These are phyloP conservation scores for Patiria pectinifera DNA, from an alignment of 53 echinoderm and acorn worm genomes.

Conservation along the genomic window DNA sequence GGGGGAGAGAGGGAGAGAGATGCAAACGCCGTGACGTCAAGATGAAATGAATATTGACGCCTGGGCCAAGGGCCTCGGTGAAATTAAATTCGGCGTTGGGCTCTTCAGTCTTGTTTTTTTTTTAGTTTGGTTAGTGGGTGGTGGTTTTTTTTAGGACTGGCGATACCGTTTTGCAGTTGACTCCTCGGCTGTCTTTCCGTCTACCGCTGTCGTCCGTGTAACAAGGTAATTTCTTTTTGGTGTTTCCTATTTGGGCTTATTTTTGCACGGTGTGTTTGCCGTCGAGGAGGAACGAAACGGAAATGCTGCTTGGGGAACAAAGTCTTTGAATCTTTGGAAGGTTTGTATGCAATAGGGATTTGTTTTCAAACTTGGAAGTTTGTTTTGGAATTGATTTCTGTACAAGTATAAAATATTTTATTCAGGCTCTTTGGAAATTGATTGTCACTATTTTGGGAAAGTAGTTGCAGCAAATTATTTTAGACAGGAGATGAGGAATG, in stretches of 20 bases:
- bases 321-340: not conserved
- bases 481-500: no score
- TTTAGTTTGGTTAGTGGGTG: not conserved
- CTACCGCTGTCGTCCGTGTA: slow-evolving; percentile 26
- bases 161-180: slow-evolving; percentile 42
- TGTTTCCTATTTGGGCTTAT: not conserved
- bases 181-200: slow-evolving; percentile 44
- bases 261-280: not conserved
- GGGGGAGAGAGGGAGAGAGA: not conserved
- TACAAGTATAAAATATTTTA: no score
- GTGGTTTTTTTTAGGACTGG: slow-evolving; percentile 6
- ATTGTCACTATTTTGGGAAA: no score
- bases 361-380: no score
- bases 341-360: not conserved
- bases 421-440: no score
- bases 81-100: slow-evolving; percentile 55
- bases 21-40: slow-evolving; percentile 81
- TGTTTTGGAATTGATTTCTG: no score
- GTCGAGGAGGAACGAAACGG: not conserved
- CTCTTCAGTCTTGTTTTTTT: slow-evolving; percentile 24
- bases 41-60: slow-evolving; percentile 85
- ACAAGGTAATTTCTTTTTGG: slow-evolving; percentile 12
- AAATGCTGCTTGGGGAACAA: not conserved
- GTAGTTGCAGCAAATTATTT: no score
- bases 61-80: slow-evolving; percentile 47